Evolutionary conservation across 2,888 invertebrate species (phyloP), one percentile per base, ranked within the genome.

Genomic region (Apamea sordens): DNA sequence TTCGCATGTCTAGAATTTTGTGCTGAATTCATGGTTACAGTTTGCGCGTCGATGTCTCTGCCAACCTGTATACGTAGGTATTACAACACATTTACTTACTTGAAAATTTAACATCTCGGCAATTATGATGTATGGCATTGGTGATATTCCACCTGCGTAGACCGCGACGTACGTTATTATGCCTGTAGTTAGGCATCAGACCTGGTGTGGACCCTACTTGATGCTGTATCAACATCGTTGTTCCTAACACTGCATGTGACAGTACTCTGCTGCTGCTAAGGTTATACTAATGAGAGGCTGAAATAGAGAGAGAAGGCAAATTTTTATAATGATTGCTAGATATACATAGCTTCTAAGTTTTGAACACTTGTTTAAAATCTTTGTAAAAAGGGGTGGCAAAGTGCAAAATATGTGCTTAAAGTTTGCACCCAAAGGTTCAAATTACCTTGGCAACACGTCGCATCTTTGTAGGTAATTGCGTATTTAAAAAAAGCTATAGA

Each of bases 21-120:
- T 15, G 7, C 15, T 28, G 15, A 61, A 61, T 61, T 61, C 5
- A 61, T 28, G 2, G 15, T 18, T 28, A 61, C 2, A 61, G 15
- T 15, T 28, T 6, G 6, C 13, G 5, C 59, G 2, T 61, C 61
- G 28, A 28, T 28, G 61, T 15, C 7, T 1, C 5, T n/a, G n/a
- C 11, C 24, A 18, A 8, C 53, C 53, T 56, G 8, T 56, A 28
- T 28, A 28, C 15, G 8, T 21, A 36, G 24, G 18, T 18, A 3
- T 70, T 36, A 11, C 6, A 75, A 28, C 28, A 67, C 2, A 28
- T 56, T 5, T n/a, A 81, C 90, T 88, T 85, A 93, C 94, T 86
- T 94, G 93, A 75, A 93, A 94, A 77, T 92, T 93, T 72, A 94
- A 94, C 88, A 93, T 91, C 79, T 94, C 94, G 0, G 94, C 90